phyloP scores from a whole-genome alignment of 2,888 invertebrate genomes.

The Eremobia ochroleuca region DNA sequence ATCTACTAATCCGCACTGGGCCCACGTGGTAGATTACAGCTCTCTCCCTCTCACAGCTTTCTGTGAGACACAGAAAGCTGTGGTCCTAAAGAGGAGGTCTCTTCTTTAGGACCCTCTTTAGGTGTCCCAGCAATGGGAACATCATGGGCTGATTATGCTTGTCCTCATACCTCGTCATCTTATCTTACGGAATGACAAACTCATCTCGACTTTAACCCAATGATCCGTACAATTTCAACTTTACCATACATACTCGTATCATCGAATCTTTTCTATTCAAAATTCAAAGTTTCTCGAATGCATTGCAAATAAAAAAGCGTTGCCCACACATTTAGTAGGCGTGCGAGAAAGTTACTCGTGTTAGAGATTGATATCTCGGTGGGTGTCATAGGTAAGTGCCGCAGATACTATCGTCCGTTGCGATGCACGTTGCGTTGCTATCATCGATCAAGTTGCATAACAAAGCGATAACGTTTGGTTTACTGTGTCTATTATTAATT shows the following conservation, averaged over 20 bases:
- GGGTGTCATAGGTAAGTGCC: conserved; percentile 79
- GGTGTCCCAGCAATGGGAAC: no score
- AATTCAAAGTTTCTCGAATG: conserved; percentile 49
- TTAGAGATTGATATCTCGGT: conserved; percentile 77
- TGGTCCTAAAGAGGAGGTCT: no score
- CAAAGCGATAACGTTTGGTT: conserved; percentile 67
- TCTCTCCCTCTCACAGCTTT: no score
- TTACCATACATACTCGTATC: conserved; percentile 6
- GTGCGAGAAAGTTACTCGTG: conserved; percentile 79
- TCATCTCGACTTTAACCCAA: conserved; percentile 19
- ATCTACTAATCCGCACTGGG: no score
- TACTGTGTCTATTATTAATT: conserved; percentile 70
- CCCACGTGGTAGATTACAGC: no score
- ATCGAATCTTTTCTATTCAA: conserved; percentile 34
- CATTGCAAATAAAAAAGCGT: conserved; percentile 56
- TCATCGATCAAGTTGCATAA: conserved; percentile 74
- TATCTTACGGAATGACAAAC: conserved; percentile 24
- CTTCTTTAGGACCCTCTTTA: no score
- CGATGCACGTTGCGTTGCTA: conserved; percentile 55
- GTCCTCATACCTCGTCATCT: neutral
- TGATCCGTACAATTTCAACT: conserved; percentile 28
- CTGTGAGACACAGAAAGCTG: no score
- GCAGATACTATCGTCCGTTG: conserved; percentile 61
- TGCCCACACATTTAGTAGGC: conserved; percentile 68
- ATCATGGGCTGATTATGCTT: no score